Percentiles rank a stretch among this genome's conserved stretches.
Evolutionary conservation across 2,113 vertebrate species (phyloP).

Genomic region (Pteropus alecto): DNA sequence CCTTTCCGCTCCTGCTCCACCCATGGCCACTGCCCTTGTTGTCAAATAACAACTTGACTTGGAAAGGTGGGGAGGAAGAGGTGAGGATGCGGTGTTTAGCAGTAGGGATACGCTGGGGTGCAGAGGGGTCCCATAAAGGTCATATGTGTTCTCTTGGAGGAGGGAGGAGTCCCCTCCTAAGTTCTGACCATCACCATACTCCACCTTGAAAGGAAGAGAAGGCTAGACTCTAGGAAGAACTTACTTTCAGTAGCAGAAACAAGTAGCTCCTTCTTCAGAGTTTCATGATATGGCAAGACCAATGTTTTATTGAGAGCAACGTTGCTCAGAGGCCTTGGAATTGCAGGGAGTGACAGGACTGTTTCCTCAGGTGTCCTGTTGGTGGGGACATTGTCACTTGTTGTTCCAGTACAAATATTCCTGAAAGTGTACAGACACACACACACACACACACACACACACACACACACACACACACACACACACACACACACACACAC

Average conservation of each 20-base stretch:
- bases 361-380: conserved; percentile 69
- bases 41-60: conserved; percentile 24
- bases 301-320: background rate
- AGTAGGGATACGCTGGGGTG: background rate
- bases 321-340: background rate
- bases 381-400: conserved; percentile 76
- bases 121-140: too few species aligned
- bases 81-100: too few species aligned
- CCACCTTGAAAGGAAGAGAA: background rate
- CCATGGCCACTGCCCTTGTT: background rate
- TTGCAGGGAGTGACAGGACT: background rate
- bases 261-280: background rate
- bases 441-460: background rate
- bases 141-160: background rate
- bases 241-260: background rate
- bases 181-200: background rate
- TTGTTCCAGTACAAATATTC: conserved; percentile 38
- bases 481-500: background rate
- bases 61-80: background rate
- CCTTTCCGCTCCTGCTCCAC: background rate
- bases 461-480: background rate
- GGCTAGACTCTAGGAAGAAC: background rate
- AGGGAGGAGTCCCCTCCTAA: background rate
- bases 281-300: background rate
- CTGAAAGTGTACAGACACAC: background rate